Evolutionary conservation across 2,113 vertebrate genomes (phyloP).

Genomic region (Oceanodroma tethys): DNA sequence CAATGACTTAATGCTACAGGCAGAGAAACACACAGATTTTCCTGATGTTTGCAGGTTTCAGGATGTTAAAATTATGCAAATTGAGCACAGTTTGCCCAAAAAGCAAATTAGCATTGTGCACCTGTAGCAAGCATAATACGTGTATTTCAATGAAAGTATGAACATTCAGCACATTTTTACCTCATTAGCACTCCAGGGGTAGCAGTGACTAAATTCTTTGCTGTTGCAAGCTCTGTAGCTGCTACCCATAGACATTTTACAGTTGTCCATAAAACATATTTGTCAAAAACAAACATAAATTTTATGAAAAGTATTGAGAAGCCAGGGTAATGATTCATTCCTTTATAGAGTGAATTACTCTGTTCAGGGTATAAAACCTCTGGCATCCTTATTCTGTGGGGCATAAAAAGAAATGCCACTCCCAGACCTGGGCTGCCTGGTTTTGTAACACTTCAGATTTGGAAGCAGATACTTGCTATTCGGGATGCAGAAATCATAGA

Average conservation of each 20-base stretch:
- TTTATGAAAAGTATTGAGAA: conserved; percentile 16
- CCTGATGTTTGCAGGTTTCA: conserved; percentile 54
- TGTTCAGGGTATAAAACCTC: not conserved
- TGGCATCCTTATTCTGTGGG: not conserved
- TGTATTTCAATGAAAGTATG: conserved; percentile 24
- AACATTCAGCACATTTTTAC: conserved; percentile 63
- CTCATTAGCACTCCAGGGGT: conserved; percentile 52
- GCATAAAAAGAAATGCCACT: not conserved
- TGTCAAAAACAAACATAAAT: conserved; percentile 10
- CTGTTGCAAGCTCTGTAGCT: not conserved
- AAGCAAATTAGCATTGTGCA: conserved; percentile 59
- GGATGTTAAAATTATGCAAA: conserved; percentile 62
- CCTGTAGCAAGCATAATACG: conserved; percentile 49
- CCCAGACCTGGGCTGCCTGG: not conserved
- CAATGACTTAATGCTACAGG: conserved; percentile 27
- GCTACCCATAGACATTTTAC: not conserved
- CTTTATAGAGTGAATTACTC: not conserved
- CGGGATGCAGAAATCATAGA: not conserved
- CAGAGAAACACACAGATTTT: conserved; percentile 45
- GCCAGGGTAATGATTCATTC: not conserved
- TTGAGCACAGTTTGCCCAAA: conserved; percentile 40
- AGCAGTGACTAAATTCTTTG: conserved; percentile 29
- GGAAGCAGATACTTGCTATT: not conserved
- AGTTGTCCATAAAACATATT: not conserved
- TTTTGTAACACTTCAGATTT: not conserved